Conservation (phyloP, 2,113 vertebrate genomes). For the Mobula hypostoma region DNA sequence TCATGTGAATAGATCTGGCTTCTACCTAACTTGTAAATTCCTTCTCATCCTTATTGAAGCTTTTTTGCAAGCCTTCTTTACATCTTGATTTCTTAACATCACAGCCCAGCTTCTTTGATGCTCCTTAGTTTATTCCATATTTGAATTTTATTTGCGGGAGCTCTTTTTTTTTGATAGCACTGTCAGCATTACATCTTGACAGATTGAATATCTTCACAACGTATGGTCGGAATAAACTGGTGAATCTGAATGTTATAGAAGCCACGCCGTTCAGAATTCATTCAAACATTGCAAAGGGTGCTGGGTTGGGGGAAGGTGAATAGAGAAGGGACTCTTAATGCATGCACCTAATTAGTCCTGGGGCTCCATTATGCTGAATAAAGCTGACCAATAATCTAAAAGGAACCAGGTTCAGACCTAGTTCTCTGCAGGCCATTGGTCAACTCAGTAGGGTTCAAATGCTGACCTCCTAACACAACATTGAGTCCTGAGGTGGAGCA, state of each 20-base stretch:
- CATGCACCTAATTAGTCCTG: too few relatives aligned
- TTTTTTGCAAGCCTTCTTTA: background rate
- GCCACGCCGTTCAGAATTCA: background rate
- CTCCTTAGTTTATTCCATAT: background rate
- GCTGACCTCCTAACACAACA: too few relatives aligned
- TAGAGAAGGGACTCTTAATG: too few relatives aligned
- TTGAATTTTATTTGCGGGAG: background rate
- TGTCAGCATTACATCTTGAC: background rate
- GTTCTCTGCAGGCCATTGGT: too few relatives aligned
- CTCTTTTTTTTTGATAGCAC: background rate
- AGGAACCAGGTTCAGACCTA: too few relatives aligned
- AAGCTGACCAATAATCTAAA: too few relatives aligned
- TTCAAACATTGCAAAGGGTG: background rate
- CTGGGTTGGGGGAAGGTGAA: background rate
- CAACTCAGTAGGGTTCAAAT: too few relatives aligned
- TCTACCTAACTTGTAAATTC: background rate
- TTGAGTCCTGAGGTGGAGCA: too few relatives aligned
- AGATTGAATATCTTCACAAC: background rate
- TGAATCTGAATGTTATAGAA: background rate
- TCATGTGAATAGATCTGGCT: slow-evolving; percentile 4
- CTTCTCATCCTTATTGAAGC: background rate
- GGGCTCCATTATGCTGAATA: too few relatives aligned
- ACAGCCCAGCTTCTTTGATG: background rate
- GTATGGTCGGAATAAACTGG: background rate
- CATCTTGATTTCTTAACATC: background rate